phyloP scores from a whole-genome alignment of 2,113 vertebrate genomes.

The Tor tambroides region DNA sequence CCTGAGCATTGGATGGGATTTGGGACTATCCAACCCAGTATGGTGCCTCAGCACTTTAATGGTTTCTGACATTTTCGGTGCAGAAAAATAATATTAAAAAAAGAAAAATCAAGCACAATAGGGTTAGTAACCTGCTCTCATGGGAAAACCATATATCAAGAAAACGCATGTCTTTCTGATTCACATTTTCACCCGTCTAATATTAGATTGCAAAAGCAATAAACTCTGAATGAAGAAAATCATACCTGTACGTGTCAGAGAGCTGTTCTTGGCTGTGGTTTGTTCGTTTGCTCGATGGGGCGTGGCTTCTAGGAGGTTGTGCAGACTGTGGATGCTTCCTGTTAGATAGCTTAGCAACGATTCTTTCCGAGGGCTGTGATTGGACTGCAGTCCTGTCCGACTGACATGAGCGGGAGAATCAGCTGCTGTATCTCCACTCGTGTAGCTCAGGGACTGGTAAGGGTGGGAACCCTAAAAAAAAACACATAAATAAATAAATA shows the following conservation, averaged over 20 bases:
- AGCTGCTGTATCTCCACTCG: slow-evolving; percentile 94
- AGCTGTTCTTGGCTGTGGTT: slow-evolving; percentile 85
- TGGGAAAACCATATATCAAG: background rate
- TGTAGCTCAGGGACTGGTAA: slow-evolving; percentile 96
- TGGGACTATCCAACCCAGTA: background rate
- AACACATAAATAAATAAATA: background rate
- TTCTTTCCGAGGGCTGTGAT: slow-evolving; percentile 95
- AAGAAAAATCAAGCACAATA: background rate
- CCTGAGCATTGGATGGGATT: background rate
- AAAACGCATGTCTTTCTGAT: background rate
- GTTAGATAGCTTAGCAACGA: slow-evolving; percentile 95
- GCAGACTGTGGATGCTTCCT: slow-evolving; percentile 94
- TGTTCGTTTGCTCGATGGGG: slow-evolving; percentile 84
- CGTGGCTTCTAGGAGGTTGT: slow-evolving; percentile 94
- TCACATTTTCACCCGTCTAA: background rate
- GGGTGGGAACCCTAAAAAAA: slow-evolving; percentile 90
- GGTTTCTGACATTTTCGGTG: background rate
- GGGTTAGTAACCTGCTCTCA: background rate
- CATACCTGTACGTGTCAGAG: slow-evolving; percentile 90
- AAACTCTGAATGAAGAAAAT: slow-evolving; percentile 5
- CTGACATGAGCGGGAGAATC: slow-evolving; percentile 93
- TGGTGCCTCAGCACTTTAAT: background rate
- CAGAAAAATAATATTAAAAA: background rate
- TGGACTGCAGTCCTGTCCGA: slow-evolving; percentile 80
- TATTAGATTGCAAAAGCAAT: background rate